phyloP scores from a whole-genome alignment of 2,113 vertebrate species.

The Pygoscelis antarcticus region DNA sequence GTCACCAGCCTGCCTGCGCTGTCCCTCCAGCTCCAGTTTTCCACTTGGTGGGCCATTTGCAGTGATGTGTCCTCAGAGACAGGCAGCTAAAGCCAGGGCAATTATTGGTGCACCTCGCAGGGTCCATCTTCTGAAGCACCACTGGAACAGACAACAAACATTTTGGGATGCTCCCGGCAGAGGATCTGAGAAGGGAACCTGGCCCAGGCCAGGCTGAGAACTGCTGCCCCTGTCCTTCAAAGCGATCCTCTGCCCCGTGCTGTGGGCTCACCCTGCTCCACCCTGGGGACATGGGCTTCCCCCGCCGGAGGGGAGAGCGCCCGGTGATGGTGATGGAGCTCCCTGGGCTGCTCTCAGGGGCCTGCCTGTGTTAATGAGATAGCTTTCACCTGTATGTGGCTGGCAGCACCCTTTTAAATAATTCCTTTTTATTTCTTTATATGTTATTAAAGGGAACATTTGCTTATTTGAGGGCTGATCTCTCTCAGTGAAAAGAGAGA shows the following conservation, averaged over 20 bases:
- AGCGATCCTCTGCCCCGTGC: background rate
- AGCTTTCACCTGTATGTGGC: background rate
- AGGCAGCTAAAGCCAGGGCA: background rate
- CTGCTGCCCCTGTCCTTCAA: background rate
- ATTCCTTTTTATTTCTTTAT: background rate
- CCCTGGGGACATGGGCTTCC: background rate
- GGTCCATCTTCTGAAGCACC: background rate
- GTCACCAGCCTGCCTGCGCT: background rate
- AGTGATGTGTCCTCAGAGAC: background rate
- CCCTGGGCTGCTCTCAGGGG: background rate
- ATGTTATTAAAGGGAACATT: background rate
- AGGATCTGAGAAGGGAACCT: background rate
- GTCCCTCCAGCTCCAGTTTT: background rate
- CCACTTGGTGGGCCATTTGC: background rate
- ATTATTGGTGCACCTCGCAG: background rate
- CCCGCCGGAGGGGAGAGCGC: accelerated
- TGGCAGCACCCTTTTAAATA: background rate
- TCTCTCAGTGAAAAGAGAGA: background rate
- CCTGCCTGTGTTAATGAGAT: background rate
- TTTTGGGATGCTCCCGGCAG: background rate
- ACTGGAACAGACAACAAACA: background rate
- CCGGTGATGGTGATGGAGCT: background rate
- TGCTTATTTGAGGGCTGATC: background rate
- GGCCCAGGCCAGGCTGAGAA: background rate
- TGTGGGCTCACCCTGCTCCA: background rate